These are phyloP conservation scores for Plecotus auritus DNA, from an alignment of 2,113 vertebrate species.

Conservation along the genomic window DNA sequence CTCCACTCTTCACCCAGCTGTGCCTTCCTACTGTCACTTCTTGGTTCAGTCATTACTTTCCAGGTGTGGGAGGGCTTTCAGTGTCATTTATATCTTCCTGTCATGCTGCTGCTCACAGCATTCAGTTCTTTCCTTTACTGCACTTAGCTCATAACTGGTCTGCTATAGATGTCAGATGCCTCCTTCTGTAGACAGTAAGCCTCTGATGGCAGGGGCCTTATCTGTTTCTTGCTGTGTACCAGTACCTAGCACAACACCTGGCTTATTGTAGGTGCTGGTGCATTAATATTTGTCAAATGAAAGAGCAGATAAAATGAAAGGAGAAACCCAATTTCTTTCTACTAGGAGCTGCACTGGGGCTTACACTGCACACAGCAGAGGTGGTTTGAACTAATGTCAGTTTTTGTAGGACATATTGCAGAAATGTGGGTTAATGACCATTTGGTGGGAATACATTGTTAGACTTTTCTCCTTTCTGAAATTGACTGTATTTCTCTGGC, in stretches of 20 bases:
- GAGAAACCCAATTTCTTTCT: not conserved
- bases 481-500: not conserved
- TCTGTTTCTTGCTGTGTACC: accelerated
- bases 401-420: not conserved
- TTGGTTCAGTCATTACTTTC: not conserved
- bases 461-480: not conserved
- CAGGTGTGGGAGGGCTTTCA: no score
- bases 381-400: not conserved
- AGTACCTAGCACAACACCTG: accelerated
- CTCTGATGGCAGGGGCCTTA: not conserved
- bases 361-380: not conserved
- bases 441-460: not conserved
- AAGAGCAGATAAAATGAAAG: not conserved
- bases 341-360: not conserved
- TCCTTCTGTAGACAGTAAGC: not conserved
- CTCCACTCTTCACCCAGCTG: not conserved
- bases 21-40: not conserved
- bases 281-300: not conserved
- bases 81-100: not conserved
- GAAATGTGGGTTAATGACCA: not conserved
- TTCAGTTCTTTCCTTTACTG: not conserved
- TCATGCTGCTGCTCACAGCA: accelerated
- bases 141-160: not conserved
- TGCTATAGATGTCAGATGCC: not conserved
- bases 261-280: not conserved